These are phyloP conservation scores for Myotis myotis DNA, from an alignment of 2,797 vertebrate genomes.

Conservation along the genomic window DNA sequence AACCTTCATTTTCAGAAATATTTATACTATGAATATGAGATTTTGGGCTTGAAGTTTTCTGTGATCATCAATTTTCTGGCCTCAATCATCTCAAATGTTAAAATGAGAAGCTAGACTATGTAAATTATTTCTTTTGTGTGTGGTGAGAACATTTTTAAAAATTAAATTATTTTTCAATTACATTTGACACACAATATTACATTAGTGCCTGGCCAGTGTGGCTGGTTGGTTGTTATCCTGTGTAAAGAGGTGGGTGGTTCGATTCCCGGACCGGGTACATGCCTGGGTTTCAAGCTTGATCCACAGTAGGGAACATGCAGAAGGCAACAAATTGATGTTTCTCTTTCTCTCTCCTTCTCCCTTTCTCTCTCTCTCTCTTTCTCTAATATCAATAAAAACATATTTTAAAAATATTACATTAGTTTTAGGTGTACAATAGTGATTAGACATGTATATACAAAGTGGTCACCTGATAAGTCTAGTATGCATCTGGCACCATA, in stretches of 20 bases:
- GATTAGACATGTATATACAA: too few species aligned
- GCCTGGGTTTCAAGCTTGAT: too few species aligned
- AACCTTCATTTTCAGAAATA: background rate
- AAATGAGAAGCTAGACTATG: background rate
- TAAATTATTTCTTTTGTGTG: background rate
- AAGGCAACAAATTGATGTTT: too few species aligned
- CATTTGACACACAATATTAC: background rate
- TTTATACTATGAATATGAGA: background rate
- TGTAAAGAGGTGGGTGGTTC: too few species aligned
- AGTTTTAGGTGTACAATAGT: background rate
- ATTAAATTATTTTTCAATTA: background rate
- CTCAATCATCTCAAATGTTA: background rate
- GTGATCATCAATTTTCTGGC: background rate
- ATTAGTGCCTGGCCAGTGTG: background rate
- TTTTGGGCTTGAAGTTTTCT: background rate
- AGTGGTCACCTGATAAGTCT: background rate
- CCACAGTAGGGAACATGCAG: too few species aligned
- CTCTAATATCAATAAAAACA: too few species aligned
- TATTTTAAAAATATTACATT: background rate
- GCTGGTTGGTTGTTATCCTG: too few species aligned
- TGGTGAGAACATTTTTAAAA: background rate
- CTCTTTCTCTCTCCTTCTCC: too few species aligned
- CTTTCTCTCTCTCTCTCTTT: too few species aligned
- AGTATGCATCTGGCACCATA: background rate
- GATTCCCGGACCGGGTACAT: too few species aligned